Base-by-base conservation (phyloP, 2,888 invertebrate genomes). In the Spicauda simplicius region DNA sequence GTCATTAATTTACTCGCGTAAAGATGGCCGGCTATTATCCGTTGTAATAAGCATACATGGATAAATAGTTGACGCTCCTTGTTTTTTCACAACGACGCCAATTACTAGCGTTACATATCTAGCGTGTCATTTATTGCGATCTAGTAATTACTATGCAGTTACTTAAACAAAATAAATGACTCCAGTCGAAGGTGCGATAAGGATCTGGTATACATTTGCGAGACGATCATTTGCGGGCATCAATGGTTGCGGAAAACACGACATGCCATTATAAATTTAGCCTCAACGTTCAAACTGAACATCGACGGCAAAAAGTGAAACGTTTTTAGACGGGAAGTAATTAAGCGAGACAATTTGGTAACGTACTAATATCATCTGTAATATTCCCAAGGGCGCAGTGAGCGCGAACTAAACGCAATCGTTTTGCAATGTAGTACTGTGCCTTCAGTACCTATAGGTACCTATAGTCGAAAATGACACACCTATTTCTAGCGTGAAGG, bases 1-100 rank as follows among this genome's bases (percentile, higher is more conserved):
- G 80, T 88, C 89, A 90, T 92, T 91, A 91, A 90, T 86, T 87
- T 82, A 69, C 61, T 19, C 64, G 54, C 56, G 67, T 62, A 66
- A 68, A 67, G 65, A 59, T 68, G 66, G 57, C 57, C 62, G 56
- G 62, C 67, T 57, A 62, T 68, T 68, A 68, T 41, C 52, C 52
- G 61, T 61, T 30, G 50, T 67, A 41, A 50, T 56, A 66, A 50
- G 33, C 55, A 57, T 68, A 62, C 57, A 57, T 52, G 56, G 56
- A 62, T 61, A 61, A 52, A 54, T 37, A 57, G 52, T 52, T 57
- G 50, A 62, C 52, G 45, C 55, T 60, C 30, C 59, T n/a, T 64
- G 19, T 57, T 59, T 53, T 45, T 64, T 58, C 64, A 25, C 20
- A 33, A 16, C n/a, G 20, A 33, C 8, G 20, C 53, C 52, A 57